These are phyloP conservation scores for Heliconius ismenius DNA, from an alignment of 2,888 invertebrate species.

Conservation along the genomic window DNA sequence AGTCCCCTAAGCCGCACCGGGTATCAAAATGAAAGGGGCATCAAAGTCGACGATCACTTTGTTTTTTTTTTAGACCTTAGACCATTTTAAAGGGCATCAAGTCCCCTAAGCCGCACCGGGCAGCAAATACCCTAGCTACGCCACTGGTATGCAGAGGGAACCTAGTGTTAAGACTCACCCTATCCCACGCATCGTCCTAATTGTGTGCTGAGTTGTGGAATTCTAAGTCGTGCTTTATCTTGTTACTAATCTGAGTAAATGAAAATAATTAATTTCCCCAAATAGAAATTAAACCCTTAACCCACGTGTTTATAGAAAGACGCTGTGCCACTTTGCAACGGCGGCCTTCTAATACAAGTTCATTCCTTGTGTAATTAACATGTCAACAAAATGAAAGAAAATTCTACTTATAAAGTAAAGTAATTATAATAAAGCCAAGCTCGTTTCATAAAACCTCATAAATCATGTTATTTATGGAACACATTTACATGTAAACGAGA, in stretches of 20 bases:
- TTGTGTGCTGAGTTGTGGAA: not conserved
- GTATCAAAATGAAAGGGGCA: no score
- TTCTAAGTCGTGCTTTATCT: not conserved
- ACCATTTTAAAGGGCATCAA: no score
- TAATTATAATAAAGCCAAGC: not conserved
- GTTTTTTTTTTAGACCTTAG: no score
- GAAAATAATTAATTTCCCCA: not conserved
- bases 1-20: no score
- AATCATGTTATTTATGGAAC: conserved; percentile 23
- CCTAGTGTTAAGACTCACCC: no score
- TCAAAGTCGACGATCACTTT: no score
- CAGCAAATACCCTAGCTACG: no score
- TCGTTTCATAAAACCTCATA: not conserved
- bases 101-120: no score
- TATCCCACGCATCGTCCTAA: no score
- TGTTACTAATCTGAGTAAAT: not conserved
- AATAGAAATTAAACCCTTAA: not conserved
- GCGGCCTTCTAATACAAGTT: no score
- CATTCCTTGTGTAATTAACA: not conserved
- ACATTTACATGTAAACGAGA: conserved; percentile 21
- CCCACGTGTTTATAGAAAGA: not conserved
- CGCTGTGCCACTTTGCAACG: not conserved
- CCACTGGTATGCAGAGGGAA: no score
- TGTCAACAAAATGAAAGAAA: not conserved
- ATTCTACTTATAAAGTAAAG: not conserved